phyloP scores from a whole-genome alignment of 2,113 vertebrate species.

The Oreotrochilus melanogaster region DNA sequence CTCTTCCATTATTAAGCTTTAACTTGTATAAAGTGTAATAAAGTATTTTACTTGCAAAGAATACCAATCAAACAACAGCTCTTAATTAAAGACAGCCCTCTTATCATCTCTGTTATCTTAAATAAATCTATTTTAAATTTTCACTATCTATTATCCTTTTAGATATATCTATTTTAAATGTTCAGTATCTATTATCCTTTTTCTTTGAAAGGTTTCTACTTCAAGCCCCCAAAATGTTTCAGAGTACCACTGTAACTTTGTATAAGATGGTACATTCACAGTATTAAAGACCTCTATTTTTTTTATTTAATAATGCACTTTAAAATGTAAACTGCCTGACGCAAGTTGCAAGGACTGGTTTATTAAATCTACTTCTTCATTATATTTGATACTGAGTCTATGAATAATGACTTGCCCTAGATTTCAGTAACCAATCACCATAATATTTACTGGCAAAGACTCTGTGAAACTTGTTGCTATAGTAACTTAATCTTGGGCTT shows the following conservation, averaged over 20 bases:
- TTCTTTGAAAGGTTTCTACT: neutral
- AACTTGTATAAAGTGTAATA: neutral
- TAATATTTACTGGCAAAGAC: conserved; percentile 58
- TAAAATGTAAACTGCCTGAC: neutral
- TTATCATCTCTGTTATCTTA: neutral
- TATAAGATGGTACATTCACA: neutral
- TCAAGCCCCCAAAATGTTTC: neutral
- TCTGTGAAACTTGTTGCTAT: conserved; percentile 11
- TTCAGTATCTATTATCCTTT: neutral
- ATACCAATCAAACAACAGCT: neutral
- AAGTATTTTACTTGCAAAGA: neutral
- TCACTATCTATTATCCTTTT: neutral
- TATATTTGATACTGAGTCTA: neutral
- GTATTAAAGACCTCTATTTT: neutral
- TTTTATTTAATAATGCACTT: neutral
- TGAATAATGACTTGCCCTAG: conserved; percentile 25
- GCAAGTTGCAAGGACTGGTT: neutral
- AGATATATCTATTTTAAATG: neutral
- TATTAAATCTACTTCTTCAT: neutral
- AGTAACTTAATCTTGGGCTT: conserved; percentile 33
- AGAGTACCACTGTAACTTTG: neutral
- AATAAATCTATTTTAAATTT: neutral
- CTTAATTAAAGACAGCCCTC: neutral
- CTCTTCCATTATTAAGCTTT: neutral
- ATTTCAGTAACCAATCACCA: conserved; percentile 43